A percentile compares a stretch with the other conserved stretches of the same genome.
phyloP scores from a whole-genome alignment of 1,140 invertebrate species.

The Telenomus remus region DNA sequence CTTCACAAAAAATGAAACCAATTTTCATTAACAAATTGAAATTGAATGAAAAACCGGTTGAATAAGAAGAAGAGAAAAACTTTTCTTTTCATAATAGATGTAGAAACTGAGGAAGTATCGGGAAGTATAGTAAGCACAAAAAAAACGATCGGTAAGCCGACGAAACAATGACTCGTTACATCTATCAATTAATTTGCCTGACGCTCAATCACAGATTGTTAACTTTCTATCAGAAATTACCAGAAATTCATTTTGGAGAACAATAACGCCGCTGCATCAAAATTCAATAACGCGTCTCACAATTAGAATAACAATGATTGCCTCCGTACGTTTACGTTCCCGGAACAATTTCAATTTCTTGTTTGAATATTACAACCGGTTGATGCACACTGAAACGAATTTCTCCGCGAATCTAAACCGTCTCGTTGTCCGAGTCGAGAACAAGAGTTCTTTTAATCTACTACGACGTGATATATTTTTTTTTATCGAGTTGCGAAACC shows the following conservation, averaged over 20 bases:
- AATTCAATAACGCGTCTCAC: constrained; percentile 32
- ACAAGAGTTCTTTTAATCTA: constrained; percentile 27
- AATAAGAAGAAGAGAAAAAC: no score
- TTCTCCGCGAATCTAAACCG: constrained; percentile 16
- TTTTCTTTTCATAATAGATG: no score
- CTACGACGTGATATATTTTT: constrained; percentile 31
- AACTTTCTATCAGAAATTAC: constrained; percentile 30
- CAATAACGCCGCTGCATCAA: constrained; percentile 26
- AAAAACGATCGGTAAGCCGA: no score
- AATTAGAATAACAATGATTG: constrained; percentile 23
- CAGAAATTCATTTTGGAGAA: constrained; percentile 20
- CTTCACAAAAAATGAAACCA: no score
- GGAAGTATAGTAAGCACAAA: no score
- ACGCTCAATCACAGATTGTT: no score
- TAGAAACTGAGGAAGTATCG: no score
- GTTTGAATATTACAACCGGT: no score
- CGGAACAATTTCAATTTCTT: constrained; percentile 21
- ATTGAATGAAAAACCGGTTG: no score
- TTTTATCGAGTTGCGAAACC: constrained; percentile 40
- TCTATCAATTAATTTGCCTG: background rate
- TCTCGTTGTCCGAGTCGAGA: constrained; percentile 2
- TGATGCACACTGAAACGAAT: constrained; percentile 2
- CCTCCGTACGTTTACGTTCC: constrained; percentile 9
- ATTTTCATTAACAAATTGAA: no score
- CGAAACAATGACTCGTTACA: background rate